Evolutionary conservation across 2,113 vertebrate genomes (phyloP).

Genomic region (Mola mola): DNA sequence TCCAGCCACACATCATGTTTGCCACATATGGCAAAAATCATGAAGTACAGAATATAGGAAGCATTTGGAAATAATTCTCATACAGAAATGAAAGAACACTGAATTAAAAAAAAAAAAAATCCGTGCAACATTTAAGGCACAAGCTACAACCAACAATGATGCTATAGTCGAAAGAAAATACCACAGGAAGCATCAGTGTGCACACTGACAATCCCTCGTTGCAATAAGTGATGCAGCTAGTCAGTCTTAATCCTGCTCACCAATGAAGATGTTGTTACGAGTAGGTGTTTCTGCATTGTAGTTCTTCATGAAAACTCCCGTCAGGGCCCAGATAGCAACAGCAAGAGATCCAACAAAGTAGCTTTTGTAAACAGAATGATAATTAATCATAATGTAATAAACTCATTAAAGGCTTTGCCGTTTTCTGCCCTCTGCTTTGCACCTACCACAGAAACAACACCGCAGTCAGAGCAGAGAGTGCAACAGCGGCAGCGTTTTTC

Average conservation of each 20-base stretch:
- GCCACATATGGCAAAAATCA: no score
- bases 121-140: slow-evolving; percentile 38
- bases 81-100: no score
- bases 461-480: slow-evolving; percentile 76
- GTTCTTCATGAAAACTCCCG: slow-evolving; percentile 49
- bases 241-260: slow-evolving; percentile 36
- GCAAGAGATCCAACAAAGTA: slow-evolving; percentile 1
- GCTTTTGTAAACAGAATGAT: no score
- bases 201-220: no score
- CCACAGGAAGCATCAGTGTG: no score
- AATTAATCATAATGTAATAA: no score
- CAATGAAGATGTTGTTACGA: slow-evolving; percentile 33
- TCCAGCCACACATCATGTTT: no score
- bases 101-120: no score
- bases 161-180: slow-evolving; percentile 15
- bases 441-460: slow-evolving; percentile 78
- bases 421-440: neutral
- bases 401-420: no score
- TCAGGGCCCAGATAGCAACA: slow-evolving; percentile 56
- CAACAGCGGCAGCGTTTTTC: slow-evolving; percentile 65
- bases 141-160: slow-evolving; percentile 55
- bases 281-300: slow-evolving; percentile 3
- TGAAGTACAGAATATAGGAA: no score
- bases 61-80: no score
- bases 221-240: neutral